Base-by-base conservation (phyloP, 2,797 vertebrate species). In the Gambusia yucatana region DNA sequence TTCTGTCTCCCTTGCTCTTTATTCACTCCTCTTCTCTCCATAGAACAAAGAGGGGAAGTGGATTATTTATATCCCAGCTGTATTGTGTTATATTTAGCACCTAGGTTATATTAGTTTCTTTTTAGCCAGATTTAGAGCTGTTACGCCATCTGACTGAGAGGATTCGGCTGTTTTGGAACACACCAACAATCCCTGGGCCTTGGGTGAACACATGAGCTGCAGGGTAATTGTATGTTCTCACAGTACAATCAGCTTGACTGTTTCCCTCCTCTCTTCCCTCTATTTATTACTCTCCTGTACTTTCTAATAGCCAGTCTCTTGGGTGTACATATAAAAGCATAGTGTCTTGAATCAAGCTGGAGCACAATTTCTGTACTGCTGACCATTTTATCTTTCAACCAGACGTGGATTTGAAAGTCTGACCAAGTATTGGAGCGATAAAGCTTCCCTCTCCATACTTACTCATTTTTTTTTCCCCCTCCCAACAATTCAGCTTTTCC, bases 201-300 rank as follows among this genome's bases (percentile, higher is more conserved):
- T 67, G 74, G 52, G 77, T 78, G 85, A 91, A 88, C 80, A 75
- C 82, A 85, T 80, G 84, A 90, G 89, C 81, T 87, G 77, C 79
- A 2, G 14, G 76, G 77, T 93, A 91, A 94, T 94, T 93, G 86
- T 86, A 92, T 87, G 90, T 91, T 92, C 92, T 92, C 85, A 83
- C 86, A 90, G 78, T 76, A 59, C 63, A 43, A 80, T 71, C 84
- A 83, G 88, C 76, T 87, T 89, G 87, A 91, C 85, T 82, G 78
- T 82, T 84, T 77, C 63, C 81, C 82, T 79, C 65, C 63, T 86
- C 81, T 84, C 77, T 86, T 85, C 33, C 16, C 6, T 1, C 25
- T 71, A 39, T 44, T 48, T 48, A 76, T 89, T 81, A 77, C 81
- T 55, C 59, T 75, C 70, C 73, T 82, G 73, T 75, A 76, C 78